A percentile compares a stretch with the other conserved stretches of the same genome.
These are phyloP conservation scores for Muraenolepis orangiensis DNA, from an alignment of 2,797 vertebrate species.

Conservation along the genomic window DNA sequence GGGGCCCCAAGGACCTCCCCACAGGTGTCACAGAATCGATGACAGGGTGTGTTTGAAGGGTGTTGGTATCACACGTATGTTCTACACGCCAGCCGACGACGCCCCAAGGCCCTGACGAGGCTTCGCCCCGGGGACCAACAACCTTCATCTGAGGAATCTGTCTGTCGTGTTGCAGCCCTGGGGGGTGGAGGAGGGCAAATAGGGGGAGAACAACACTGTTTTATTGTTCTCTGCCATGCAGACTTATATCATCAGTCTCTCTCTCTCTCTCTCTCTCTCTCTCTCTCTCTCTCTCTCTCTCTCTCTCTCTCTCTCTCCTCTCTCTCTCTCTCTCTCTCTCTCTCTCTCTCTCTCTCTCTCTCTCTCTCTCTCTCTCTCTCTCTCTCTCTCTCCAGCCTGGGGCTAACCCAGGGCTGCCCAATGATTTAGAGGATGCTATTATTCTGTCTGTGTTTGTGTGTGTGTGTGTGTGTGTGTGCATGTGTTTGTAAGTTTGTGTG, in stretches of 20 bases:
- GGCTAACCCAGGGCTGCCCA: conserved; percentile 52
- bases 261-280: conserved; percentile 31
- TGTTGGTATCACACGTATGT: too few relatives aligned
- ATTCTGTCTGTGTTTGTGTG: neutral
- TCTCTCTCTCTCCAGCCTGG: conserved; percentile 31
- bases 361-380: conserved; percentile 44
- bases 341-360: conserved; percentile 46
- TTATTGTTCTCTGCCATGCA: conserved; percentile 58
- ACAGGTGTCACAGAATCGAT: too few relatives aligned
- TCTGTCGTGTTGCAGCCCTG: conserved; percentile 34
- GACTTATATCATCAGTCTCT: conserved; percentile 50
- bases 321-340: conserved; percentile 40
- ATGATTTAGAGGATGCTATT: conserved; percentile 27
- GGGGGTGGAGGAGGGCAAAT: conserved; percentile 14
- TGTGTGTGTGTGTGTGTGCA: conserved; percentile 9
- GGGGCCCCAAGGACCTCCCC: too few relatives aligned
- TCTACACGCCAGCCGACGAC: too few relatives aligned
- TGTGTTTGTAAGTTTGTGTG: neutral
- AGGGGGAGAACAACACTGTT: conserved; percentile 13
- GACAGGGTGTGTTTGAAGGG: too few relatives aligned
- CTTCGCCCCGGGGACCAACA: conserved; percentile 15
- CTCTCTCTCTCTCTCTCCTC: conserved; percentile 48
- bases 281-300: conserved; percentile 30
- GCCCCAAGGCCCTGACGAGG: conserved; percentile 19
- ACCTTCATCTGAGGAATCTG: conserved; percentile 28